A percentile compares a stretch with the other conserved stretches of the same genome.
phyloP scores from a whole-genome alignment of 1,140 invertebrate species.

The Pararge aegeria region DNA sequence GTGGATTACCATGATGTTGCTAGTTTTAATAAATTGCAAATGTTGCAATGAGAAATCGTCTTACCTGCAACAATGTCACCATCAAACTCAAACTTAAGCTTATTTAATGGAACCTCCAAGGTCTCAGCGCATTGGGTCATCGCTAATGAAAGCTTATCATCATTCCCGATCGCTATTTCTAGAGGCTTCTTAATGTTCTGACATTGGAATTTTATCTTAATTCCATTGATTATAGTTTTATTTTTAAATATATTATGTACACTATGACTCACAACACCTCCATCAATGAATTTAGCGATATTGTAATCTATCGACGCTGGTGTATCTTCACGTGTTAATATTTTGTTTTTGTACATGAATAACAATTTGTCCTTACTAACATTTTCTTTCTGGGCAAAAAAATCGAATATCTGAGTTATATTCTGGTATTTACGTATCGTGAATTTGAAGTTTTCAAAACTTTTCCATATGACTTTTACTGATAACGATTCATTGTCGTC shows the following conservation, averaged over 20 bases:
- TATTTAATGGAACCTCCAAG: constrained; percentile 44
- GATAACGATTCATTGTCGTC: constrained; percentile 60
- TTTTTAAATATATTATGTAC: constrained; percentile 20
- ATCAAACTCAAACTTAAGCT: constrained; percentile 63
- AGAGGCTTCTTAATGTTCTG: constrained; percentile 54
- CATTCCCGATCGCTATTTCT: constrained; percentile 28
- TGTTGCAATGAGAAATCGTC: not conserved
- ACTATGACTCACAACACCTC: constrained; percentile 48
- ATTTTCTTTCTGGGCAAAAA: constrained; percentile 47
- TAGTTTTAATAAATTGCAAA: no score
- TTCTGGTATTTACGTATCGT: constrained; percentile 57
- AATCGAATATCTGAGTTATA: constrained; percentile 53
- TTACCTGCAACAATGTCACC: constrained; percentile 59
- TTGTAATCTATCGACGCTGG: constrained; percentile 59
- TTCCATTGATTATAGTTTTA: constrained; percentile 19
- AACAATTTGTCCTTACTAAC: constrained; percentile 46
- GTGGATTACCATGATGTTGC: no score
- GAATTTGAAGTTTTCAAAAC: constrained; percentile 48
- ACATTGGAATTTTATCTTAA: constrained; percentile 60
- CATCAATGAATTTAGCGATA: constrained; percentile 64
- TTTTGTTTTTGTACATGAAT: constrained; percentile 55
- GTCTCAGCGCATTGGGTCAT: constrained; percentile 62
- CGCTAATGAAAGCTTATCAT: constrained; percentile 42
- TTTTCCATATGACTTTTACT: constrained; percentile 64
- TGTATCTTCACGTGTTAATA: constrained; percentile 51